Base-by-base conservation (phyloP, 2,113 vertebrate genomes). In the Galeopterus variegatus region DNA sequence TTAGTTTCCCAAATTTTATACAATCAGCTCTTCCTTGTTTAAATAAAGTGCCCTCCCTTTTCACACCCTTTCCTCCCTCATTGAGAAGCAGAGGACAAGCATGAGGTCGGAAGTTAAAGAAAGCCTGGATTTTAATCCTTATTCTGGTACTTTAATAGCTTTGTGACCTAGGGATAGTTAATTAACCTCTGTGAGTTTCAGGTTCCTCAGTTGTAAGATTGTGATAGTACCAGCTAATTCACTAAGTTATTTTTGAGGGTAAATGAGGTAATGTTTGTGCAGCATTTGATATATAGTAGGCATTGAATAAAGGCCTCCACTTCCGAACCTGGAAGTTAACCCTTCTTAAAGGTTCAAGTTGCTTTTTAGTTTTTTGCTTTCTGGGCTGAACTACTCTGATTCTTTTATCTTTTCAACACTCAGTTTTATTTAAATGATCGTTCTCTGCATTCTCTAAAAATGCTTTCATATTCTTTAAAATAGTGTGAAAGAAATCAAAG, bases 61-160 rank as follows among this genome's bases (percentile, higher is more conserved):
- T 6, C 54, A 80, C 54, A 19, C 18, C 50, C 7, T 23, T 56
- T 14, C 24, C 1, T 13, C 45, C 26, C 31, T 65, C 13, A 5
- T 45, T 94, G 75, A 94, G 18, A 92, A 41, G 50, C 69, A 65
- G 28, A 91, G 58, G 84, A 87, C 62, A 93, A 81, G 28, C 41
- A 48, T 85, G 52, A 94, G 26, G 33, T 86, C 72, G 76, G 65
- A 88, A 81, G 60, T 81, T 93, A 77, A 19, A 94, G 48, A 80
- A 90, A 56, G 15, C 28, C 77, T 97, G 31, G 13, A 13, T 79
- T 81, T 96, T 96, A 81, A 67, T 93, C 31, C 17, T 64, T 87
- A 79, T 45, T 94, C 64, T 84, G 31, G 10, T 88, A 79, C 41
- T 94, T 90, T 13, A 88, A 15, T 70, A 96, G 58, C 33, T 94